phyloP scores from a whole-genome alignment of 2,113 vertebrate genomes.

The Psammodynastes pulverulentus region DNA sequence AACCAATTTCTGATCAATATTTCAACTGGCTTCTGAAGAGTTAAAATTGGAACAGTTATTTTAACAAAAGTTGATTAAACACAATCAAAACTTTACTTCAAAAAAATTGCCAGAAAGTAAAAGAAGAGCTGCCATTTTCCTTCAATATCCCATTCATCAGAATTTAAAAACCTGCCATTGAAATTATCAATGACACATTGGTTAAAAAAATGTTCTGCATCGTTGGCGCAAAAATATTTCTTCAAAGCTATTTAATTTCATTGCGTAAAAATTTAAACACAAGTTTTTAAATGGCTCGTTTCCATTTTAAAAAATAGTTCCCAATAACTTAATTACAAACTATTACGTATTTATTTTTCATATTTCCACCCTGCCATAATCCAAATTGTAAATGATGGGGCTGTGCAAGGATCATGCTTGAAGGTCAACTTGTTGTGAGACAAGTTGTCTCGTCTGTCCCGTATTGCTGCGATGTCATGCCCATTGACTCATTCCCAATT shows the following conservation, averaged over 20 bases:
- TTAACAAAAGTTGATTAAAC: conserved; percentile 65
- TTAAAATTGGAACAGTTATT: conserved; percentile 71
- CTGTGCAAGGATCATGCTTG: neutral
- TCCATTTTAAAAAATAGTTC: conserved; percentile 37
- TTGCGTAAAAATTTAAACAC: conserved; percentile 37
- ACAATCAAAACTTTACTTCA: conserved; percentile 70
- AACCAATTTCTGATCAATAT: conserved; percentile 73
- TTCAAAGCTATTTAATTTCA: conserved; percentile 51
- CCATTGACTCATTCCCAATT: neutral
- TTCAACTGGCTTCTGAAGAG: conserved; percentile 78
- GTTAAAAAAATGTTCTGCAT: conserved; percentile 54
- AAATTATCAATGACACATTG: conserved; percentile 43
- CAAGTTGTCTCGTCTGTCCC: neutral
- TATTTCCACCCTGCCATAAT: neutral
- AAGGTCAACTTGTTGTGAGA: neutral
- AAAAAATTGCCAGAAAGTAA: conserved; percentile 64
- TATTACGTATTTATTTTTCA: conserved; percentile 24
- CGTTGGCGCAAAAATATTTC: conserved; percentile 52
- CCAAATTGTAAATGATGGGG: neutral
- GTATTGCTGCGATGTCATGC: neutral
- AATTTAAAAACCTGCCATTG: conserved; percentile 59
- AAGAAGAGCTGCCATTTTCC: conserved; percentile 74
- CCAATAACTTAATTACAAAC: conserved; percentile 53
- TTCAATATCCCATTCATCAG: conserved; percentile 70
- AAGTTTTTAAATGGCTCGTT: neutral